phyloP scores from a whole-genome alignment of 2,797 vertebrate genomes.

The Pygocentrus nattereri region DNA sequence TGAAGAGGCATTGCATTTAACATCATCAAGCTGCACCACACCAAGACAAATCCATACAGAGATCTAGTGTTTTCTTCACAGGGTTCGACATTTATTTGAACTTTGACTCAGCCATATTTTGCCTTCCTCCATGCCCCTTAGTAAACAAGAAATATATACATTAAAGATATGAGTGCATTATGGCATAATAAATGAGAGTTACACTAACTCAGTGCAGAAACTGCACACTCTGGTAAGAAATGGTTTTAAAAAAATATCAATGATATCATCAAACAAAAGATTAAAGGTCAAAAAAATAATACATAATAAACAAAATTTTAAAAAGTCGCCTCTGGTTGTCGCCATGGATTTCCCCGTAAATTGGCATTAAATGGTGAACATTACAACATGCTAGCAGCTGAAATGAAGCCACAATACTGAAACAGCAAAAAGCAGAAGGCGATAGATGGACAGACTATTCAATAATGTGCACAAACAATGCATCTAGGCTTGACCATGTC shows the following conservation, averaged over 20 bases:
- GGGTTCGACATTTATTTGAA: slow-evolving; percentile 82
- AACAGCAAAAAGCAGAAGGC: slow-evolving; percentile 54
- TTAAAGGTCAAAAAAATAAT: slow-evolving; percentile 36
- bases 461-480: slow-evolving; percentile 48
- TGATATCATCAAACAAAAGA: slow-evolving; percentile 39
- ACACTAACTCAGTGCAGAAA: slow-evolving; percentile 37
- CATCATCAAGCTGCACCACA: neutral
- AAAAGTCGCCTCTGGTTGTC: slow-evolving; percentile 32
- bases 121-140: slow-evolving; percentile 78
- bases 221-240: slow-evolving; percentile 30
- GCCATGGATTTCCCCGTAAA: slow-evolving; percentile 47
- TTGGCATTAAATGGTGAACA: slow-evolving; percentile 57
- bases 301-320: slow-evolving; percentile 40
- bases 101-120: slow-evolving; percentile 76
- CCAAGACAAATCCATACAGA: neutral
- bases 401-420: slow-evolving; percentile 59
- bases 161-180: slow-evolving; percentile 70
- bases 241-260: slow-evolving; percentile 9
- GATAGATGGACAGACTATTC: slow-evolving; percentile 39
- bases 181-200: slow-evolving; percentile 57
- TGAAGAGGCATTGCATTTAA: neutral
- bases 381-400: slow-evolving; percentile 59
- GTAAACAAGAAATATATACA: slow-evolving; percentile 76
- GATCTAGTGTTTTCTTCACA: slow-evolving; percentile 10
- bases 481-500: slow-evolving; percentile 31